phyloP scores from a whole-genome alignment of 2,113 vertebrate genomes.

The Recurvirostra avosetta region DNA sequence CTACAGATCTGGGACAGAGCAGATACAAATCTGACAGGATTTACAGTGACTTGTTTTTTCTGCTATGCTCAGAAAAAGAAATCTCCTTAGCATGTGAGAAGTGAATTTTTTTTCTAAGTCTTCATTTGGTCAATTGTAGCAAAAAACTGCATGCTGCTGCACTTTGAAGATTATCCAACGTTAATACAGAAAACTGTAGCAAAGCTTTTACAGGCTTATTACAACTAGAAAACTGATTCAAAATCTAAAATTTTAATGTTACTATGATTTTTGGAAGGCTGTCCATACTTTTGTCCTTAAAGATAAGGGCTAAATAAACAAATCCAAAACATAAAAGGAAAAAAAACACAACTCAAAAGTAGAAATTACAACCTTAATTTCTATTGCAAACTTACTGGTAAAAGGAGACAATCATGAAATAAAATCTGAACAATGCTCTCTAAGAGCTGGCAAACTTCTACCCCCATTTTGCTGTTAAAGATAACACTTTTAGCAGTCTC shows the following conservation, averaged over 20 bases:
- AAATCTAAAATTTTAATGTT: background rate
- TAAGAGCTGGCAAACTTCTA: background rate
- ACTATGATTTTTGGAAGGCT: background rate
- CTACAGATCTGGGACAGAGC: background rate
- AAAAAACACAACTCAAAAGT: background rate
- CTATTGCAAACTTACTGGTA: background rate
- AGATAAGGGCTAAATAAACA: background rate
- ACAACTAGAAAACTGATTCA: background rate
- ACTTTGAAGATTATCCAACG: background rate
- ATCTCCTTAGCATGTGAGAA: background rate
- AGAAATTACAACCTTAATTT: background rate
- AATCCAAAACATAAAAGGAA: rapidly evolving
- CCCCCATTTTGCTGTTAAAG: background rate
- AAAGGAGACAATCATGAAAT: background rate
- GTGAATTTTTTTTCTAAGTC: background rate
- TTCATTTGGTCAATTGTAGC: background rate
- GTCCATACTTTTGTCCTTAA: background rate
- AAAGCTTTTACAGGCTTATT: background rate
- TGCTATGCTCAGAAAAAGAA: background rate
- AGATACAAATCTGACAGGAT: background rate
- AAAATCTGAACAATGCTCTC: background rate
- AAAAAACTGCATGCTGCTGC: background rate
- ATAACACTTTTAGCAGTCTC: background rate
- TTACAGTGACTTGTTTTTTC: background rate
- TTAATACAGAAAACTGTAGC: background rate